Base-by-base conservation (phyloP, 2,888 invertebrate genomes). In the Entomobrya proxima region DNA sequence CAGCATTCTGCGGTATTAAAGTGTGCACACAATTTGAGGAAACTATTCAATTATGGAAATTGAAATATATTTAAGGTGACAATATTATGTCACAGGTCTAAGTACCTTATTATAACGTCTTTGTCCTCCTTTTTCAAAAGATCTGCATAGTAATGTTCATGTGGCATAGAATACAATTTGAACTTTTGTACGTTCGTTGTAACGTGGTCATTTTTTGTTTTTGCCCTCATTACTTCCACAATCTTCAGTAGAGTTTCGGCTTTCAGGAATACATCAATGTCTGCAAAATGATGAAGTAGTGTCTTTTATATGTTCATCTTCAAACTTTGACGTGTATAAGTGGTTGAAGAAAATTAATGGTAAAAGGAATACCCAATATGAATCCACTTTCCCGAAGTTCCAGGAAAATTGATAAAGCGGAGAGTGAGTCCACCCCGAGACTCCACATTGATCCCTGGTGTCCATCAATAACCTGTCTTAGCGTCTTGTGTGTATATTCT, bases 391-490 rank as follows among this genome's bases (percentile, higher is more conserved):
- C 96, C 67, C 95, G 93, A 74, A 97, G 91, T 90, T 94, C 93
- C 0, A 95, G 95, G 6, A 97, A 96, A 0, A 96, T 96, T 90
- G 94, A 95, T 85, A 97, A 95, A 0, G 96, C 96, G 91, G 97
- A 97, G 24, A 97, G 92, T 0, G 96, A 97, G 91, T 97, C 96
- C 9, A 97, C 97, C 0, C 97, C 97, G 47, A 97, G 93, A 89
- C 96, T 95, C 91, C 96, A 97, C 92, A 97, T 97, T 90, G 96
- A 96, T 0, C 95, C 94, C 13, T 94, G 92, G 0, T 94, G 91
- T 0, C 94, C 93, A 5, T 96, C 92, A 0, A 93, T 93, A 0
- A 94, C 93, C 15, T 52, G 83, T 7, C 95, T 92, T 0, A 94
- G 93, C 0, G 95, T 93, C 21, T 88, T 86, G 9, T 91, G 91